Evolutionary conservation across 2,113 vertebrate genomes (phyloP), one percentile per base, ranked within the genome.

Genomic region (Dromaius novaehollandiae): DNA sequence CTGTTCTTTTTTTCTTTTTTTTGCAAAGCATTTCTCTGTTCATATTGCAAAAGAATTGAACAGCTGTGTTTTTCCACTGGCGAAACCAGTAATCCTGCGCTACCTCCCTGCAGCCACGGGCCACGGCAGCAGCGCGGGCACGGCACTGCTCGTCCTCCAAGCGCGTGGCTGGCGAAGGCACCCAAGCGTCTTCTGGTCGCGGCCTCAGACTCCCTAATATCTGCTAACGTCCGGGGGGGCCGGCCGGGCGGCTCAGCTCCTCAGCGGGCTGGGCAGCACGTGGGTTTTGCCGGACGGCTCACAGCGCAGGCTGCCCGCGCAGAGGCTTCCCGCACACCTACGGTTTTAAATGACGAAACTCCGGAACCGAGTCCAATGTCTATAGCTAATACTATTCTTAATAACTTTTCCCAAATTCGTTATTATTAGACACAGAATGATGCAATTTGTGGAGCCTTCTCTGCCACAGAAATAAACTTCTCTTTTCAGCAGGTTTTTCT

Each of bases 41-140:
- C 42, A 24, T 38, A 44, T 46, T 48, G 42, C 10, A 8, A 26
- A 34, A 34, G 42, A 36, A 1, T 4, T 10, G 7, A 44, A 16
- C 2, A 5, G 11, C 30, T 77, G 44, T 28, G 16, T 40, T 74
- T 3, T 12, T 66, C 82, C 82, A 9, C 15, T 40, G 14, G 28
- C 17, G 46, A 74, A 70, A 22, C 26, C 19, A 48, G 17, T 46
- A 64, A 55, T 32, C 3, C 6, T 19, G 11, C 8, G 26, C 16
- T 12, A 20, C 36, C 32, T 76, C 44, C 9, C 66, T 77, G 20
- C 40, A 19, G 2, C 12, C 25, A 11, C 34, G 42, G 14, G 30
- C 5, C 2, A 26, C 2, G 0, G 34, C 65, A 74, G 65, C 36
- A 42, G 19, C 5, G 40, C 36, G 30, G 26, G 28, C 3, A 1